Percentiles rank a stretch among this genome's conserved stretches.
Evolutionary conservation across 2,888 invertebrate genomes (phyloP).

Genomic region (Parascotia fuliginaria): DNA sequence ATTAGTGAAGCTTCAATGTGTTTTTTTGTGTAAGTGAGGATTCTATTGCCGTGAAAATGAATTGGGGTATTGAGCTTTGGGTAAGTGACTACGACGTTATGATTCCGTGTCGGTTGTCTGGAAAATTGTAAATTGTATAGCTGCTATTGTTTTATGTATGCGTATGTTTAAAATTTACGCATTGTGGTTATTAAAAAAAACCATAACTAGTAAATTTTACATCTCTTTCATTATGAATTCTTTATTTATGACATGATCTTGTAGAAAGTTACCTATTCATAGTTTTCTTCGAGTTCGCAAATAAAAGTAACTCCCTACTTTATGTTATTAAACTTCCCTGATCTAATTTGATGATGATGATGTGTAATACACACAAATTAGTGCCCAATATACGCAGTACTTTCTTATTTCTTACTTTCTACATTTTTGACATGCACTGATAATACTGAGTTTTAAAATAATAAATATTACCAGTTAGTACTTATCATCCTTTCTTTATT

Average conservation of each 20-base stretch:
- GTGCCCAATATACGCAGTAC: too few species aligned
- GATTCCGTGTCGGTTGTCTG: conserved; percentile 41
- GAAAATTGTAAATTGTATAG: conserved; percentile 40
- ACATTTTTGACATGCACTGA: conserved; percentile 1
- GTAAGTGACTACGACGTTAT: conserved; percentile 75
- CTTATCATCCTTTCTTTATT: too few species aligned
- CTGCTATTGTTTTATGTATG: conserved; percentile 32
- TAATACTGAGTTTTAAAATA: not conserved
- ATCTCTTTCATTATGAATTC: not conserved
- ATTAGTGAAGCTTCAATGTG: conserved; percentile 80
- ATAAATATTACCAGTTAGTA: too few species aligned
- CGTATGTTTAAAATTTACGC: conserved; percentile 9
- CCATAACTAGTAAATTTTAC: not conserved
- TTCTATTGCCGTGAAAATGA: conserved; percentile 82
- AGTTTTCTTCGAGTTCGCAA: not conserved
- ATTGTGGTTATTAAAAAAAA: not conserved
- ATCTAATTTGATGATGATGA: too few species aligned
- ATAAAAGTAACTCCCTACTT: not conserved
- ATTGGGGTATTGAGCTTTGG: conserved; percentile 90
- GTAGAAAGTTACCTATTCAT: conserved; percentile 11
- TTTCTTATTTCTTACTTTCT: conserved; percentile 6
- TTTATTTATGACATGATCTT: not conserved
- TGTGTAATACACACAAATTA: too few species aligned
- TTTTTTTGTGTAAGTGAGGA: conserved; percentile 78
- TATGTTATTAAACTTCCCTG: too few species aligned